Base-by-base conservation (phyloP, 2,113 vertebrate genomes). In the Nycticryphes semicollaris region DNA sequence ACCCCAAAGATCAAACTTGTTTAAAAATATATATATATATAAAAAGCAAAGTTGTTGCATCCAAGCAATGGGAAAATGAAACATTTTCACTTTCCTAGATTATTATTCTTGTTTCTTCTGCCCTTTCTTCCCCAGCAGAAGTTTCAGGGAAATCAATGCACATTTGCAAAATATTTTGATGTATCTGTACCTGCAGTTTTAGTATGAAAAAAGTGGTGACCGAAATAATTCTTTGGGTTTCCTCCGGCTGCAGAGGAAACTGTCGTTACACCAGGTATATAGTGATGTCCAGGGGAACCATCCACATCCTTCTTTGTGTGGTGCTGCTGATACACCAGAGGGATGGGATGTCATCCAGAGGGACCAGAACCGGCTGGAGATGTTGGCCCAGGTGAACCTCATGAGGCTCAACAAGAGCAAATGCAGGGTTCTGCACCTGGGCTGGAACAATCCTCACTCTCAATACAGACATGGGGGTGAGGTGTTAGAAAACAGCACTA, bases 241-340 rank as follows among this genome's bases (percentile, higher is more conserved):
- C 14, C 20, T 37, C 1, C 16, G n/a, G 31, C 31, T 73, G 5
- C 7, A 18, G 66, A 53, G 45, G 45, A 35, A 53, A 14, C 6
- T 18, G 1, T 28, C 10, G 8, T 54, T 60, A 53, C 17, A 8
- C 22, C 31, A 13, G 17, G 15, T 43, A 3, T 7, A 4, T 4
- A 11, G 25, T 10, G 28, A 6, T 3, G 4, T 25, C 4, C 57
- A 33, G 72, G 41, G 59, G 17, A 54, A 48, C 7, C 0, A 3
- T 7, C 9, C 7, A 4, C 25, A 47, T 33, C 45, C 20, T 45
- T n/a, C 19, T 53, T 31, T 59, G 51, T 43, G 43, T 43, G 43
- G 15, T 43, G 43, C 14, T 43, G 43, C 15, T 16, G 15, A 43
- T 43, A 43, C 43, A 43, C 43, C 43, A 43, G 43, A 43, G 43